phyloP scores from a whole-genome alignment of 2,113 vertebrate species.

The Urocynchramus pylzowi region DNA sequence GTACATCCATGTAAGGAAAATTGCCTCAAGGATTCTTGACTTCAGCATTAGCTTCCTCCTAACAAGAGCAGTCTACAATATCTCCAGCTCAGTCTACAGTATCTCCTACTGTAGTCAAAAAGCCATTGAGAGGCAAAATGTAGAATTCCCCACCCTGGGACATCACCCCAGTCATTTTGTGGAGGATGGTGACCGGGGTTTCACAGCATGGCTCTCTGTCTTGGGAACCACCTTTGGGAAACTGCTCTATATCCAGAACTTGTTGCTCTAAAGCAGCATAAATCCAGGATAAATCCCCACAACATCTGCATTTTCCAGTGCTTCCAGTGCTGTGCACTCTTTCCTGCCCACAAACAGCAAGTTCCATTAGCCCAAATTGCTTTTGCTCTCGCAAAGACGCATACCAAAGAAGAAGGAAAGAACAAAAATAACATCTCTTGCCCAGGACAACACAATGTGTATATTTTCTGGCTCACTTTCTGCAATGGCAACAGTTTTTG shows the following conservation, averaged over 20 bases:
- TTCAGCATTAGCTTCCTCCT: neutral
- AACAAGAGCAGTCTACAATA: neutral
- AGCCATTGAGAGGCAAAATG: neutral
- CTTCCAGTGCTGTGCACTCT: neutral
- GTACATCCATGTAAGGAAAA: neutral
- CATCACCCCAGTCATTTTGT: accelerated
- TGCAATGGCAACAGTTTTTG: neutral
- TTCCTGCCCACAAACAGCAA: neutral
- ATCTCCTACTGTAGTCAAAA: neutral
- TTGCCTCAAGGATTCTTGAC: neutral
- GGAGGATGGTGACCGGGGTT: neutral
- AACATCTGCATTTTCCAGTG: neutral
- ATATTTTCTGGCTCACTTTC: neutral
- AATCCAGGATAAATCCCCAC: neutral
- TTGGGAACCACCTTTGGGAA: neutral
- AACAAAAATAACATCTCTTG: neutral
- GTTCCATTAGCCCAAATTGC: neutral
- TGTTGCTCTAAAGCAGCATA: neutral
- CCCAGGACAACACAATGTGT: neutral
- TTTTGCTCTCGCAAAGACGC: neutral
- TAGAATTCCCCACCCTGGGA: neutral
- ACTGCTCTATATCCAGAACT: neutral
- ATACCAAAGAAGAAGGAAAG: neutral
- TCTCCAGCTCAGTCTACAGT: accelerated
- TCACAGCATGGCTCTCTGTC: neutral